phyloP scores from a whole-genome alignment of 2,888 invertebrate genomes.

The Byasa hedistus region DNA sequence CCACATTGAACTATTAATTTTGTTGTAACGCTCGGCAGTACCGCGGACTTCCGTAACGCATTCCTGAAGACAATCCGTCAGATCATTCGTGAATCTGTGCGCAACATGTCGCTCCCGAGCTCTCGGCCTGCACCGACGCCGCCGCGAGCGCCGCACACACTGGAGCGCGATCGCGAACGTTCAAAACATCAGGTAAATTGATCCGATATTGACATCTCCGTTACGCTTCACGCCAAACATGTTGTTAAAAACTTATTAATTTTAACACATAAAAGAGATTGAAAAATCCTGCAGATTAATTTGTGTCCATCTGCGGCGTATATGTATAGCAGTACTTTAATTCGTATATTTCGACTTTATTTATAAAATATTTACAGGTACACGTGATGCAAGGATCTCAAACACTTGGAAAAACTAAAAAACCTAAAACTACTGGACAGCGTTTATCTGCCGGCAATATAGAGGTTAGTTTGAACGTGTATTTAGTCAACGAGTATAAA shows the following conservation, averaged over 20 bases:
- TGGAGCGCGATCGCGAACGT: slow-evolving; percentile 70
- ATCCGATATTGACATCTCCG: neutral
- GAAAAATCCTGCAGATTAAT: too few relatives aligned
- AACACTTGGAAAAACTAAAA: slow-evolving; percentile 90
- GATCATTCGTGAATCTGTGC: slow-evolving; percentile 97
- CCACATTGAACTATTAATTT: neutral
- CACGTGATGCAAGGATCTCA: slow-evolving; percentile 88
- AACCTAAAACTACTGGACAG: slow-evolving; percentile 87
- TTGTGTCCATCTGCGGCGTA: too few relatives aligned
- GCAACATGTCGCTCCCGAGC: slow-evolving; percentile 97
- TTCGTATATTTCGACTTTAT: too few relatives aligned
- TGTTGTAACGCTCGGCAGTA: slow-evolving; percentile 76
- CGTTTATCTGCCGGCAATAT: slow-evolving; percentile 91
- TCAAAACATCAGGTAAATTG: slow-evolving; percentile 80
- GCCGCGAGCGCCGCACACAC: slow-evolving; percentile 72
- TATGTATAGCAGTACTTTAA: too few relatives aligned
- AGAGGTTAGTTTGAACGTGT: slow-evolving; percentile 66
- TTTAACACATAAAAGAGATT: too few relatives aligned
- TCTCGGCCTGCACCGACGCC: slow-evolving; percentile 82
- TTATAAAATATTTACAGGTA: slow-evolving; percentile 57
- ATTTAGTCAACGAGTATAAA: neutral
- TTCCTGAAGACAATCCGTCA: slow-evolving; percentile 98
- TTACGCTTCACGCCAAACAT: too few relatives aligned
- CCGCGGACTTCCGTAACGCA: slow-evolving; percentile 97
- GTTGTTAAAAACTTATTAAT: too few relatives aligned